Evolutionary conservation across 2,113 vertebrate species (phyloP), one percentile per base, ranked within the genome.

Genomic region (Spermophilus dauricus): DNA sequence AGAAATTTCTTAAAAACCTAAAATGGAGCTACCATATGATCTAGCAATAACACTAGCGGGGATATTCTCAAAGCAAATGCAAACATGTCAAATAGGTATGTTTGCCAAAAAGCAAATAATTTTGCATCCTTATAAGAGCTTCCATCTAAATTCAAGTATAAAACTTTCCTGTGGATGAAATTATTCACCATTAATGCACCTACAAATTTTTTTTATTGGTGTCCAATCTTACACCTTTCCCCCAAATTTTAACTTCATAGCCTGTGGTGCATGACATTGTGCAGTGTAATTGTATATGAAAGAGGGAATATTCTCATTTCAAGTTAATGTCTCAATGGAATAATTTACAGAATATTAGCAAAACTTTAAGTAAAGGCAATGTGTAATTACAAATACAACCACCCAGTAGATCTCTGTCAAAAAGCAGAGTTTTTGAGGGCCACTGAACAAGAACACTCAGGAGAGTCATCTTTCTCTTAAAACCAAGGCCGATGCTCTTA

Each of bases 381-480:
- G 73, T 85, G 97, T 98, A 97, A 94, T 85, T 76, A 89, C 65
- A 90, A 93, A 86, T 87, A 95, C 26, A 97, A 42, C 1, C 22
- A 94, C 14, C 24, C 0, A 96, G 30, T 18, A 63, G 61, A 72
- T 73, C 92, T 97, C 18, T 94, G 22, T 95, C 84, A 93, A 96
- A 80, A 97, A 73, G 32, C 10, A 69, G 39, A 94, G 94, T 94
- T 98, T 96, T 95, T 96, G 75, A 97, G 91, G 84, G 37, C 61
- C 97, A 83, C 69, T 97, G 81, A 97, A 97, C 3, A 91, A 63
- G 73, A 97, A 94, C 26, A 20, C 95, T 97, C 90, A 4, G 14
- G 96, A 98, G 96, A 98, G 45, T 97, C 84, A 94, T 95, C 96
- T 39, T 90, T 96, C 85, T 91, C 82, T 90, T 97, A 97, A 98